These are phyloP conservation scores for Yponomeuta malinellus DNA, from an alignment of 2,888 invertebrate genomes.

Conservation along the genomic window DNA sequence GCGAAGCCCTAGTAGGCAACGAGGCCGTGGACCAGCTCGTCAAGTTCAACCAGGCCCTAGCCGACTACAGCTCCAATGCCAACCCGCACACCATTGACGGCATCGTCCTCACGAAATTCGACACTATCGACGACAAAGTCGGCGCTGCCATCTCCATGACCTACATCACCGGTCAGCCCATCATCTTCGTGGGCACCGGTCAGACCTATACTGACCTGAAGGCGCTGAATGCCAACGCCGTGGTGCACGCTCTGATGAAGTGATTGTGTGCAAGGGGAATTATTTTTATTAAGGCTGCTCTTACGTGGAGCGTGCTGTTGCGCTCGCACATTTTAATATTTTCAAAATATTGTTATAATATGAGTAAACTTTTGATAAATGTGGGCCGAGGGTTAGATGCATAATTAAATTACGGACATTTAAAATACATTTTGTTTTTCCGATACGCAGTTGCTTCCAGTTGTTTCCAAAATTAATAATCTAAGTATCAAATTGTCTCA, in stretches of 20 bases:
- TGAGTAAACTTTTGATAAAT: too few relatives aligned
- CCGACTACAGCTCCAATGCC: constrained; percentile 87
- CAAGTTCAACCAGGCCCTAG: constrained; percentile 98
- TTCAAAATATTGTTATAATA: too few relatives aligned
- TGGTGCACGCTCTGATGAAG: constrained; percentile 97
- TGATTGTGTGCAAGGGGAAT: constrained; percentile 45
- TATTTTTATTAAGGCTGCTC: background rate
- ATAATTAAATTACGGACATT: too few relatives aligned
- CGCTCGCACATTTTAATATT: too few relatives aligned
- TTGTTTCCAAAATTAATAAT: too few relatives aligned
- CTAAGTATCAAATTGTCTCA: too few relatives aligned
- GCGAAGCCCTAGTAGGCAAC: constrained; percentile 99
- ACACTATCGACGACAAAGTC: constrained; percentile 99
- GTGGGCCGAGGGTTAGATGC: too few relatives aligned
- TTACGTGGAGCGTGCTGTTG: too few relatives aligned
- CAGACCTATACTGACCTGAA: constrained; percentile 99
- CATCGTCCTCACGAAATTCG: constrained; percentile 99
- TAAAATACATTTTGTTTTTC: too few relatives aligned
- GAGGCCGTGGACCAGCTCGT: constrained; percentile 99
- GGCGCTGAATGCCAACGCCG: constrained; percentile 96
- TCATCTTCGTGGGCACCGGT: constrained; percentile 98
- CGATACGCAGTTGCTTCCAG: too few relatives aligned
- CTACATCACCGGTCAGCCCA: constrained; percentile 99
- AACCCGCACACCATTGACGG: constrained; percentile 97
- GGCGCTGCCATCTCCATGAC: constrained; percentile 99